Evolutionary conservation across 2,888 invertebrate species (phyloP), one percentile per base, ranked within the genome.

Genomic region (Andrena flavipes): DNA sequence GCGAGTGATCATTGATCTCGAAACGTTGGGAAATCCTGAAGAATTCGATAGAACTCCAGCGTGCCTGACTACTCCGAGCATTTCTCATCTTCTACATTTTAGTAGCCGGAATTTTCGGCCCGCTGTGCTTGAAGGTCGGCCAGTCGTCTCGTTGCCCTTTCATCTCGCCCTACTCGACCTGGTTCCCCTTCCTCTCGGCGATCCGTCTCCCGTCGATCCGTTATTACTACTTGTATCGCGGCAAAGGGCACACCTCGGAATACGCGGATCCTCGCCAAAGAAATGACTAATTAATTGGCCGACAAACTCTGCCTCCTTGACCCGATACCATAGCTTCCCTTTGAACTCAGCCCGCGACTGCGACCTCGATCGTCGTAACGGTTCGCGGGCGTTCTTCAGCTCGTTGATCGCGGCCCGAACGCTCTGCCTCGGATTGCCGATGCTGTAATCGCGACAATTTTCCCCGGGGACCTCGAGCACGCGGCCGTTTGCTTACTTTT

Each of bases 211-310:
- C 23, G 4, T 10, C 56, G 13, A 62, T 49, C 67, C 56, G 73
- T 83, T 82, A 84, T 80, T 84, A 84, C 77, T 75, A 72, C 84
- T 77, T 69, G 76, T 75, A 75, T 76, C 82, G 68, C 68, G 56
- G 65, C 65, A 72, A 84, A 73, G 82, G 74, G 56, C 67, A 81
- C 72, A 54, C 54, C 67, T 67, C 30, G 33, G 75, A 76, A 72
- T 68, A 76, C 20, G 29, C 59, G 76, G 59, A 60, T 68, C 23
- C 35, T 42, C 71, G 72, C 72, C 77, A 80, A 82, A 73, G 75
- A 81, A 85, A 76, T 56, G 72, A 48, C 68, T 77, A 85, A 85
- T 82, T 86, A 86, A 87, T 88, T 79, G 80, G 80, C 56, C 80
- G 67, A 67, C 71, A 51, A 74, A 13, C 84, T 35, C 64, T 68